Conservation (phyloP, 2,797 vertebrate genomes). For the Pteropus rufus region DNA sequence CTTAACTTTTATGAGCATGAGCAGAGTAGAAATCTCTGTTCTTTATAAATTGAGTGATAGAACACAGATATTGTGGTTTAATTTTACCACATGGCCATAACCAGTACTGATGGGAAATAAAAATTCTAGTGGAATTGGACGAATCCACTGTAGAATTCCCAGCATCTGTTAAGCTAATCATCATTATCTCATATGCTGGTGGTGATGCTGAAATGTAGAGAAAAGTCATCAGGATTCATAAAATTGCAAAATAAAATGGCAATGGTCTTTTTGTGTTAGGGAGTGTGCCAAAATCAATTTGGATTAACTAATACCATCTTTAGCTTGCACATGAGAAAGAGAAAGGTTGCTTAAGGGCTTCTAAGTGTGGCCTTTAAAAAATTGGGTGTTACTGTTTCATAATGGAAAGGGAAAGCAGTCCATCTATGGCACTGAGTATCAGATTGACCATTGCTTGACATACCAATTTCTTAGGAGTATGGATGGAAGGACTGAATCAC, state of each 20-base stretch:
- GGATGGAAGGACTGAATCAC: neutral
- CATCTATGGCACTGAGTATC: neutral
- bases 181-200: neutral
- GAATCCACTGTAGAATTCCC: neutral
- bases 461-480: neutral
- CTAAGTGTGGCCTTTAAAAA: neutral
- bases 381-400: neutral
- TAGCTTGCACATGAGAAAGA: neutral
- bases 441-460: neutral
- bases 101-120: slow-evolving; percentile 12
- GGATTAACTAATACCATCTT: neutral
- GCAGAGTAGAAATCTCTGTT: neutral
- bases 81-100: slow-evolving; percentile 30
- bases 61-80: slow-evolving; percentile 15
- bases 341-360: neutral
- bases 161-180: slow-evolving; percentile 40
- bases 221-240: neutral
- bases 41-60: slow-evolving; percentile 25
- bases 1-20: neutral
- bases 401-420: neutral
- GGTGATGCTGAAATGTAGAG: slow-evolving; percentile 8
- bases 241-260: neutral
- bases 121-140: slow-evolving; percentile 29
- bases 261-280: neutral
- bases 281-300: neutral